phyloP scores from a whole-genome alignment of 2,113 vertebrate genomes.

The Enhydra lutris region DNA sequence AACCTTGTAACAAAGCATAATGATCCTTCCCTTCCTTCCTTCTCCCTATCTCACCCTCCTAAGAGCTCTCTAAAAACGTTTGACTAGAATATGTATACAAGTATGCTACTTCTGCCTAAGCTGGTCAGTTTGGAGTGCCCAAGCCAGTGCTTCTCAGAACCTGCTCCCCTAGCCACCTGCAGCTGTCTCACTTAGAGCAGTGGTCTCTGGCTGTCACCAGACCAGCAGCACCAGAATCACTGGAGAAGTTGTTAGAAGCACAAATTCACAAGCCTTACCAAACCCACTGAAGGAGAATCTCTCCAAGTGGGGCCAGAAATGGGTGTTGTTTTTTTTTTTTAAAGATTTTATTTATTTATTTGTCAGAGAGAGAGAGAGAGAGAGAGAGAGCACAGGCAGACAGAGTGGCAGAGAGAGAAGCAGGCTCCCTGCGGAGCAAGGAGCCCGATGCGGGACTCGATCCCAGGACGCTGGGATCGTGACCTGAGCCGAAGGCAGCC shows the following conservation, averaged over 20 bases:
- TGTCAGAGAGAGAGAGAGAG: no score
- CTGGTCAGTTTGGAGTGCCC: background rate
- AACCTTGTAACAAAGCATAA: background rate
- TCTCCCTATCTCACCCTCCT: background rate
- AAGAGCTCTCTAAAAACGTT: background rate
- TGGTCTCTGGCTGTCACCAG: background rate
- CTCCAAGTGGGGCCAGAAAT: background rate
- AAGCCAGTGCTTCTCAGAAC: background rate
- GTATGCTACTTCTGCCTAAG: background rate
- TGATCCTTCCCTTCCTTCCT: background rate
- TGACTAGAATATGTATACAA: background rate
- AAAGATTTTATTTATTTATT: no score
- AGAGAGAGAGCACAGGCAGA: no score
- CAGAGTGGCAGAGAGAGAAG: no score
- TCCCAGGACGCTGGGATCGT: no score
- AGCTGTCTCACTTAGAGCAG: background rate
- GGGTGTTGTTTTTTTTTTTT: no score
- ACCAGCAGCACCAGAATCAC: background rate
- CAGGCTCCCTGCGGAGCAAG: no score
- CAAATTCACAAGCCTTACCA: background rate
- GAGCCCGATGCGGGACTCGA: no score
- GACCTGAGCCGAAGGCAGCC: no score
- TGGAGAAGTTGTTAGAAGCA: background rate
- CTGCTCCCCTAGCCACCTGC: no score
- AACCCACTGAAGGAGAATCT: background rate